phyloP scores from a whole-genome alignment of 2,888 invertebrate species.

The Macrophya alboannulata region DNA sequence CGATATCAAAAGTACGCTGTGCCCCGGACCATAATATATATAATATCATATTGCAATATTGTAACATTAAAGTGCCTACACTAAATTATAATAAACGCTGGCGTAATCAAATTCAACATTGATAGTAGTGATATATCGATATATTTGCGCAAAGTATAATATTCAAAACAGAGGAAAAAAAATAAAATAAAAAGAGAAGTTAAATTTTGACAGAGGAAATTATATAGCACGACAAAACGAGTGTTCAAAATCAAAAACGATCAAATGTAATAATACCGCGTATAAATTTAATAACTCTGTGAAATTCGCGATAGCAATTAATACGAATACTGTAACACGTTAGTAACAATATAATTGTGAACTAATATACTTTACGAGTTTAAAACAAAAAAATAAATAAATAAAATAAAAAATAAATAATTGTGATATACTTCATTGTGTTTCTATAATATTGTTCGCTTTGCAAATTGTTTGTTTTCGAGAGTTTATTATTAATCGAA shows the following conservation, averaged over 20 bases:
- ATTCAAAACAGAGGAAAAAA: neutral
- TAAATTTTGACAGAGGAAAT: conserved; percentile 15
- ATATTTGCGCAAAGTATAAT: neutral
- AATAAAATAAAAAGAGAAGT: neutral
- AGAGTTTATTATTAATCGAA: conserved; percentile 45
- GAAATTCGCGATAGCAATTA: conserved; percentile 20
- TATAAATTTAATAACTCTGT: conserved; percentile 4
- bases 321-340: neutral
- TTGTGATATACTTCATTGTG: conserved; percentile 50
- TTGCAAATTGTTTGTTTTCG: conserved; percentile 52
- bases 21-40: conserved; percentile 54
- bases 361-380: neutral
- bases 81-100: conserved; percentile 67
- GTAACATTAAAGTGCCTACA: conserved; percentile 76
- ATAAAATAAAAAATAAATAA: neutral
- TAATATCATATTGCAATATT: conserved; percentile 68
- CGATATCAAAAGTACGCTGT: conserved; percentile 66
- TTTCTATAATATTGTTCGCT: conserved; percentile 50
- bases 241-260: neutral
- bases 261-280: neutral
- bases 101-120: conserved; percentile 41
- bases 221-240: conserved; percentile 23
- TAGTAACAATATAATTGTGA: conserved; percentile 13
- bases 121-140: conserved; percentile 19
- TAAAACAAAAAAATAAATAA: neutral